phyloP scores from a whole-genome alignment of 2,113 vertebrate species.

The Donacobius atricapilla region DNA sequence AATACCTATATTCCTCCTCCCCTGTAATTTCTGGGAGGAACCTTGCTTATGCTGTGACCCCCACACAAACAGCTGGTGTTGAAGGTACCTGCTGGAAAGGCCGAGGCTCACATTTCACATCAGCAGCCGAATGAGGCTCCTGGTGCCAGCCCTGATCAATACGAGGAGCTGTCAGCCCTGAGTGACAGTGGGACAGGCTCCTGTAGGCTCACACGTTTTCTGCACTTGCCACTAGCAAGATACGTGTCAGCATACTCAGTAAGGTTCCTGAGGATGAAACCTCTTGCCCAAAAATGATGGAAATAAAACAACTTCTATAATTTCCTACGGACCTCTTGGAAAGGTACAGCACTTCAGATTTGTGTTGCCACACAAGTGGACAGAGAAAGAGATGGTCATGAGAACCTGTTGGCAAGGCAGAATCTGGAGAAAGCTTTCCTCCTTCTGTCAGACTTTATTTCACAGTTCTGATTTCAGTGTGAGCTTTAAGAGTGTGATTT shows the following conservation, averaged over 20 bases:
- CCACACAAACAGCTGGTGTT: not conserved
- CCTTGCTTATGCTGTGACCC: not conserved
- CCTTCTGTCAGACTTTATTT: not conserved
- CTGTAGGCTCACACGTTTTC: fast-evolving
- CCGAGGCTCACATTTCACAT: not conserved
- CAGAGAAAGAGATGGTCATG: not conserved
- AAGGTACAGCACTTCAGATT: not conserved
- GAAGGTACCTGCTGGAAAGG: not conserved
- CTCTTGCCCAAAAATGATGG: not conserved
- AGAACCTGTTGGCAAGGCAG: not conserved
- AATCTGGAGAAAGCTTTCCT: not conserved
- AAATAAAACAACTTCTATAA: not conserved
- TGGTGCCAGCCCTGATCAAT: not conserved
- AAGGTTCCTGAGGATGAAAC: not conserved
- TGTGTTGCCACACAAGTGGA: not conserved
- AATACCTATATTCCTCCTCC: not conserved
- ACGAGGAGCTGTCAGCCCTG: not conserved
- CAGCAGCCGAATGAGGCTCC: not conserved
- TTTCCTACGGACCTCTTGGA: not conserved
- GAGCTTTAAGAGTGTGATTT: not conserved
- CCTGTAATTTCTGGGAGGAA: not conserved
- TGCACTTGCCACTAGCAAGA: not conserved
- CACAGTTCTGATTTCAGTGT: not conserved
- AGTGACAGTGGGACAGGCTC: not conserved
- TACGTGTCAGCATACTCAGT: not conserved